A percentile compares a stretch with the other conserved stretches of the same genome.
These are phyloP conservation scores for Ypsolopha sequella DNA, from an alignment of 2,888 invertebrate genomes.

Conservation along the genomic window DNA sequence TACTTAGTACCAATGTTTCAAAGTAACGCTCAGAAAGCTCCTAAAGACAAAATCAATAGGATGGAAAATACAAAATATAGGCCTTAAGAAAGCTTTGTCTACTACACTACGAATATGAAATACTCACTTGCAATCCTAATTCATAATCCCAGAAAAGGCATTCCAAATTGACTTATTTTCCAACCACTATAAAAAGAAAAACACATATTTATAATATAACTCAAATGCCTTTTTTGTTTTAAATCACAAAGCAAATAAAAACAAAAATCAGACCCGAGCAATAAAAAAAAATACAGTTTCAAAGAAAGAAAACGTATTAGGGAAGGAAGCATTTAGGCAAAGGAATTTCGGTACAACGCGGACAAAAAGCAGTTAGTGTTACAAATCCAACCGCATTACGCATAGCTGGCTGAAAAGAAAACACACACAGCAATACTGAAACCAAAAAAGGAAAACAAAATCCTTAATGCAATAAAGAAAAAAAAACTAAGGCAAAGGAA, in stretches of 20 bases:
- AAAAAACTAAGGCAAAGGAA: neutral
- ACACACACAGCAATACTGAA: neutral
- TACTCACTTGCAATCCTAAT: conserved; percentile 25
- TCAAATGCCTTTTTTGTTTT: neutral
- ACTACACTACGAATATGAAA: neutral
- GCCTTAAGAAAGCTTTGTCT: neutral
- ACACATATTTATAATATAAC: no score
- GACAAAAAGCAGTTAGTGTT: neutral
- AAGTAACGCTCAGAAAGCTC: no score
- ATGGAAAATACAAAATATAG: no score
- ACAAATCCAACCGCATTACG: neutral
- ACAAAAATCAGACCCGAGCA: neutral
- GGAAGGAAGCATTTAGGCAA: neutral
- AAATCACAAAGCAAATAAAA: neutral
- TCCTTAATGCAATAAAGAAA: neutral
- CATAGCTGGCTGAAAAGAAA: neutral
- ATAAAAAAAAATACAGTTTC: neutral
- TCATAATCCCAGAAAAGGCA: conserved; percentile 28
- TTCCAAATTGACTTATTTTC: conserved; percentile 21
- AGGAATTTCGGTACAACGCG: neutral
- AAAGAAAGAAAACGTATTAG: neutral
- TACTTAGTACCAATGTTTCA: no score
- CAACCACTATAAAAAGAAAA: neutral
- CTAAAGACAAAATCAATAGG: no score
- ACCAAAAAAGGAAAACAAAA: neutral